Conservation (phyloP, 2,113 vertebrate species). For the Oryzias curvinotus region DNA sequence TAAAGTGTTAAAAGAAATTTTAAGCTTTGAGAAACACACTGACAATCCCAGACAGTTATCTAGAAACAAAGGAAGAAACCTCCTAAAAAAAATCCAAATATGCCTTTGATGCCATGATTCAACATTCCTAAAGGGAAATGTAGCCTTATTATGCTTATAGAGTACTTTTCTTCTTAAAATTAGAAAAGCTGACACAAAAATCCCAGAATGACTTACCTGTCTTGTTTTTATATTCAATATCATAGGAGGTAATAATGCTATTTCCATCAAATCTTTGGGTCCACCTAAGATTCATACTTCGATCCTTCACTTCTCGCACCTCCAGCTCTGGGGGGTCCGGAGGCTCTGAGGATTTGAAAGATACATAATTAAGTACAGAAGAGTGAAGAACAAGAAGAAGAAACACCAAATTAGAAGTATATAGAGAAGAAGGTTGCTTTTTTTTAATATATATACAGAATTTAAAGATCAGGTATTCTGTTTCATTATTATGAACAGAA, state of each 20-base stretch:
- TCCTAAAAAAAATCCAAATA: too few relatives aligned
- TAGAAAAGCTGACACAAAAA: background rate
- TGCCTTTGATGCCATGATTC: too few relatives aligned
- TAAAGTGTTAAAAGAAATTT: too few relatives aligned
- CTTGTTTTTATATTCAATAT: conserved; percentile 99
- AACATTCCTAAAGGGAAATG: background rate
- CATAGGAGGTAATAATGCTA: conserved; percentile 95
- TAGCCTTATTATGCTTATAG: background rate
- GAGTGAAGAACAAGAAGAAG: background rate
- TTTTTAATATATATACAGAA: background rate
- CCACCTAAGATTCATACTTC: conserved; percentile 99
- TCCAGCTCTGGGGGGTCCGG: conserved; percentile 96
- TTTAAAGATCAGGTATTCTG: background rate
- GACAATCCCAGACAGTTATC: too few relatives aligned
- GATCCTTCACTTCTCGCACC: conserved; percentile 95
- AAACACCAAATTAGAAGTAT: background rate
- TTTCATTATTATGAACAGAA: conserved; percentile 11
- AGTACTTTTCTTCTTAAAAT: too few relatives aligned
- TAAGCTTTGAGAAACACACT: too few relatives aligned
- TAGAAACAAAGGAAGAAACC: too few relatives aligned
- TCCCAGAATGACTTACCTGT: conserved; percentile 77
- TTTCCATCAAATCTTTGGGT: conserved; percentile 97
- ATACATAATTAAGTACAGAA: background rate
- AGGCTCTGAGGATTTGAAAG: conserved; percentile 80
- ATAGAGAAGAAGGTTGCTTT: background rate